These are phyloP conservation scores for Mycalesis mineus DNA, from an alignment of 2,888 invertebrate species.

Conservation along the genomic window DNA sequence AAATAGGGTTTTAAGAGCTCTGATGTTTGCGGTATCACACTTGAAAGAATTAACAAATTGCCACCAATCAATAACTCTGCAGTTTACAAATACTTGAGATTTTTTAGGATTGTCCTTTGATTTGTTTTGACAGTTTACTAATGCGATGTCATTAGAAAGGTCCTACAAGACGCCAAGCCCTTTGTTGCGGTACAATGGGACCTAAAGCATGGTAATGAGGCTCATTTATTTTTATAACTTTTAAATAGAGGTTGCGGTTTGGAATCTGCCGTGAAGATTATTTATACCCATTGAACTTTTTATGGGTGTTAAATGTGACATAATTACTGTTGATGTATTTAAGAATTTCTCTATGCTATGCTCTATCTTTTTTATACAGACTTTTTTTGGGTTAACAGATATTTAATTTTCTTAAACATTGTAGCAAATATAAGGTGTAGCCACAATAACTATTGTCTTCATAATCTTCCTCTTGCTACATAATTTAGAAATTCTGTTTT, in stretches of 20 bases:
- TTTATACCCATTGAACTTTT: slow-evolving; percentile 37
- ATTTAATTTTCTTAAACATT: no score
- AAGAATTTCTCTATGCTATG: not conserved
- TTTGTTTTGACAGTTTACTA: slow-evolving; percentile 77
- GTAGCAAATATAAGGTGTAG: no score
- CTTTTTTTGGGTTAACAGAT: no score
- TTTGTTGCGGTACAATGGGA: slow-evolving; percentile 55
- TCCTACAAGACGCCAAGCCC: slow-evolving; percentile 52
- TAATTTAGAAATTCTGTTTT: no score
- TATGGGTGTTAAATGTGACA: slow-evolving; percentile 8
- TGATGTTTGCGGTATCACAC: slow-evolving; percentile 53
- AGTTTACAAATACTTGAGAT: slow-evolving; percentile 51
- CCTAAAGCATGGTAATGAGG: slow-evolving; percentile 65
- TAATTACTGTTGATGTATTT: not conserved
- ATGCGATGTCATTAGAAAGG: slow-evolving; percentile 66
- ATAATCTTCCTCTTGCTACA: no score
- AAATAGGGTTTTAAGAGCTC: slow-evolving; percentile 50
- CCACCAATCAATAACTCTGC: slow-evolving; percentile 63
- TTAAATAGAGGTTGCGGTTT: slow-evolving; percentile 67
- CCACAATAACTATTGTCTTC: no score
- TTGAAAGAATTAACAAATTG: slow-evolving; percentile 70
- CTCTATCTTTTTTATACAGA: no score
- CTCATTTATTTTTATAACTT: slow-evolving; percentile 72
- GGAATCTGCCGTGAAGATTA: slow-evolving; percentile 63
- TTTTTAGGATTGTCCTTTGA: slow-evolving; percentile 62